Evolutionary conservation across 2,797 vertebrate genomes (phyloP), one percentile per base, ranked within the genome.

Genomic region (Triplophysa bombifrons): DNA sequence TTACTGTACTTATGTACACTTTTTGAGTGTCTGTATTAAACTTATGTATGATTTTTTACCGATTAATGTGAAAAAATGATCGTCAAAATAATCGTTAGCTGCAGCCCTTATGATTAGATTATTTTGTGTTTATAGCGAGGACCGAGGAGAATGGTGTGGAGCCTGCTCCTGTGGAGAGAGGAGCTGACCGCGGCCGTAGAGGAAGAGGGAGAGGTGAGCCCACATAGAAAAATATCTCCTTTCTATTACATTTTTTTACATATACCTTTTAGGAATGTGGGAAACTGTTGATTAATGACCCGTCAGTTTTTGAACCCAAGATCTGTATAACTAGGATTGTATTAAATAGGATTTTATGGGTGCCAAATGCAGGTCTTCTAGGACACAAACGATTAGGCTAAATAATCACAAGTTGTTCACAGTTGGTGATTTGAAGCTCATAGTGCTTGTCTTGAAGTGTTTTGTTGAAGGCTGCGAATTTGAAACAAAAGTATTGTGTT

Each of bases 71-170:
- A 27, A 27, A 27, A 27, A 27, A 27, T 27, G 25, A 27, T 27
- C 25, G 25, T 27, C 25, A 27, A 27, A 27, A 27, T 27, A 27
- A 27, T 27, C 2, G 25, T 27, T 27, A 1, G 25, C 3, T 27
- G 25, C 25, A 27, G 2, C 25, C 2, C 25, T 27, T 1, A 27
- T 51, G 50, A 17, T 51, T 2, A 4, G 50, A 51, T 17, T 17
- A 4, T 51, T 16, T 51, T 51, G 50, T 69, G 38, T 3, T 17
- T 34, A 19, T 91, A 96, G 97, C 90, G 71, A 91, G 93, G 89
- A 89, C 91, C 72, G 97, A 98, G 91, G 97, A 98, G 90, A 99
- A 99, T 50, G 97, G 96, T 14, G 92, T 98, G 85, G 96, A 97
- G 82, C 90, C 79, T 84, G 89, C 72, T 74, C 94, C 94, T 83